Evolutionary conservation across 1,140 invertebrate genomes (phyloP).

Genomic region (Leptinotarsa texana): DNA sequence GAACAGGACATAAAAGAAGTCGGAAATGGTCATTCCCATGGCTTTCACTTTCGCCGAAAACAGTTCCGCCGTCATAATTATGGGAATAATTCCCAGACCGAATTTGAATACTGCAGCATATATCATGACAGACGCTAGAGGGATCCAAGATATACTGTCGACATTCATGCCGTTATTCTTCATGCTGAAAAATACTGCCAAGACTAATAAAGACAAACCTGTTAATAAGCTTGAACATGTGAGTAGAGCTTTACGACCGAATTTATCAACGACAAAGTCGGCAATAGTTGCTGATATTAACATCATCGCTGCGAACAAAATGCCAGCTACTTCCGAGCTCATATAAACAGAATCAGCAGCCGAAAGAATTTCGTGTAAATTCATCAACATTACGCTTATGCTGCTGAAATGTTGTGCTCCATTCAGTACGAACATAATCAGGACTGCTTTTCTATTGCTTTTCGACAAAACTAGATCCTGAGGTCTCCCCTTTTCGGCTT

Average conservation of each 20-base stretch:
- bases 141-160: conserved; percentile 27
- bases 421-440: conserved; percentile 57
- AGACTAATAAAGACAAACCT: too few relatives aligned
- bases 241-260: conserved; percentile 42
- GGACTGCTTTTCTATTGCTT: conserved; percentile 43
- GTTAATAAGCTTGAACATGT: too few relatives aligned
- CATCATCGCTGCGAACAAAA: conserved; percentile 55
- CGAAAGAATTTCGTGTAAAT: conserved; percentile 57
- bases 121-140: conserved; percentile 29
- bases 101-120: conserved; percentile 35
- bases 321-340: conserved; percentile 44
- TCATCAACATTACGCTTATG: conserved; percentile 63
- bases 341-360: conserved; percentile 50
- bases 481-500: conserved; percentile 38
- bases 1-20: conserved; percentile 41
- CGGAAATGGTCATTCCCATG: conserved; percentile 43
- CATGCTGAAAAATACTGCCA: conserved; percentile 44
- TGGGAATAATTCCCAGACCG: conserved; percentile 62
- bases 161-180: conserved; percentile 27
- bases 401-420: conserved; percentile 59
- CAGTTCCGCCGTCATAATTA: conserved; percentile 70
- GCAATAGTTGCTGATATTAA: conserved; percentile 45
- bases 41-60: conserved; percentile 65
- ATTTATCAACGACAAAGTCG: conserved; percentile 52
- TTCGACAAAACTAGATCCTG: conserved; percentile 39